phyloP scores from a whole-genome alignment of 2,113 vertebrate genomes.

The Daboia siamensis region DNA sequence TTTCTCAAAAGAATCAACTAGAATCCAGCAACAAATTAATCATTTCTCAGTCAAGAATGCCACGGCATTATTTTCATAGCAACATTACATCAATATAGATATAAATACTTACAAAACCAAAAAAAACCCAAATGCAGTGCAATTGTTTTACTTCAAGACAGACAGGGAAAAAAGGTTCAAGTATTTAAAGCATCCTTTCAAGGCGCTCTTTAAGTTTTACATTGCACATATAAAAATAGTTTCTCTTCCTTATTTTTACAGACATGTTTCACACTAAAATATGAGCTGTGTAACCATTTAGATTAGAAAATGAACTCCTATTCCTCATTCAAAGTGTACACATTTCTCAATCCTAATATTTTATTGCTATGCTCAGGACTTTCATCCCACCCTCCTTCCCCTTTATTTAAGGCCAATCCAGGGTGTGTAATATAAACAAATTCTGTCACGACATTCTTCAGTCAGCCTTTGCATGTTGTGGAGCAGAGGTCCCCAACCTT shows the following conservation, averaged over 20 bases:
- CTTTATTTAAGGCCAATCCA: conserved; percentile 43
- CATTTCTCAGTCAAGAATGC: conserved; percentile 51
- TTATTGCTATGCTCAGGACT: conserved; percentile 21
- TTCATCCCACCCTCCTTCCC: background rate
- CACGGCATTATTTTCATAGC: conserved; percentile 51
- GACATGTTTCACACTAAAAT: conserved; percentile 37
- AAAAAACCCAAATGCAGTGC: conserved; percentile 69
- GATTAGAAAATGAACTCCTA: conserved; percentile 36
- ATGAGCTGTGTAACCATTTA: conserved; percentile 30
- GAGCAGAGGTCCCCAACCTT: background rate
- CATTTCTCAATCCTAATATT: conserved; percentile 16
- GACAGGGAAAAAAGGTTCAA: conserved; percentile 69
- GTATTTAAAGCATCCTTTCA: conserved; percentile 73
- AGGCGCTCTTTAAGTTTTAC: conserved; percentile 56
- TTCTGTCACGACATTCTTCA: background rate
- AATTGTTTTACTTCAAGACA: conserved; percentile 75
- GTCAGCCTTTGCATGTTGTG: background rate
- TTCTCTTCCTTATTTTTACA: conserved; percentile 25
- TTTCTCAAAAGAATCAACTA: conserved; percentile 31
- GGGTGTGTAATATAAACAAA: conserved; percentile 3
- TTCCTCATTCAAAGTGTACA: background rate
- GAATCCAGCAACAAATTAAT: conserved; percentile 44
- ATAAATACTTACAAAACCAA: conserved; percentile 66
- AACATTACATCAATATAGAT: conserved; percentile 68
- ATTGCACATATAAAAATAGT: conserved; percentile 64